Evolutionary conservation across 2,113 vertebrate genomes (phyloP), one percentile per base, ranked within the genome.

Genomic region (Neotoma lepida): DNA sequence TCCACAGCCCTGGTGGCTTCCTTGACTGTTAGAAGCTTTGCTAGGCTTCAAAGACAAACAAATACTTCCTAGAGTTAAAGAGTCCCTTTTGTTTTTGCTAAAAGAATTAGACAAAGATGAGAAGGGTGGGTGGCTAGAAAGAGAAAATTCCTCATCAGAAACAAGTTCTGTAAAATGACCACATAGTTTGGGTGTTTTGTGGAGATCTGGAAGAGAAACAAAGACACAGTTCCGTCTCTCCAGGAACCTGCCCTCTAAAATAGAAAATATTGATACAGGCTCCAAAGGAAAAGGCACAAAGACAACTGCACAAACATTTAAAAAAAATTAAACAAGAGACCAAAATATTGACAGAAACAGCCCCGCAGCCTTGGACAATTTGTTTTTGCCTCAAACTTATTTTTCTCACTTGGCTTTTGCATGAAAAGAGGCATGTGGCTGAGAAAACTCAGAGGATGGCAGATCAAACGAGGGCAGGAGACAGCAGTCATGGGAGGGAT

Each of bases 221-320:
- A 33, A 97, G 94, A 84, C 73, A 86, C 20, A 56, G 70, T 90
- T 88, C 76, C 76, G 44, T 88, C 82, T 93, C 87, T 94, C 93
- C 96, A 56, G 89, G 91, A 97, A 96, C 85, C 68, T 91, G 64
- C 93, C 92, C 93, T 77, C 49, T 51, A 77, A 93, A 97, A 94
- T 80, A 94, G 82, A 96, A 96, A 97, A 95, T 97, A 95, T 97
- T 97, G 96, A 97, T 93, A 96, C 58, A 97, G 92, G 89, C 93
- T 71, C 85, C 89, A 88, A 96, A 93, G 46, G 95, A 96, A 96
- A 96, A 91, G 89, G 89, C 73, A 89, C 95, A 91, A 35, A 91
- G 94, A 93, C 96, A 97, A 97, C 96, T 97, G 94, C 95, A 94
- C 87, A 97, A 97, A 96, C 90, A 94, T 77, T 82, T 24, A 33